Base-by-base conservation (phyloP, 2,888 invertebrate species). In the Meiosimyza platycephala region DNA sequence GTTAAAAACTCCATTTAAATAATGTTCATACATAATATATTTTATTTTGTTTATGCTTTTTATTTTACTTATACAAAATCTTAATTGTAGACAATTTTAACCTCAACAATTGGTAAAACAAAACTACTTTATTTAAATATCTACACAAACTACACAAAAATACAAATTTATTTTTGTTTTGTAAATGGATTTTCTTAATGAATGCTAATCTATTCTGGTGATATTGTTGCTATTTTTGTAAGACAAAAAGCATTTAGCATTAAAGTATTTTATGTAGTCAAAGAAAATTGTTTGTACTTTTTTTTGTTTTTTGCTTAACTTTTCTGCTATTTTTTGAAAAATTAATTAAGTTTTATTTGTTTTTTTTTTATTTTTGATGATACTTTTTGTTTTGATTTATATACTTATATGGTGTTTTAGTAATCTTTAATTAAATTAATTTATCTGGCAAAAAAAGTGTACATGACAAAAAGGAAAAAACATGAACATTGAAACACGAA, bases 381-480 rank as follows among this genome's bases (percentile, higher is more conserved):
- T 57, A 18, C 28, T 22, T 22, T 28, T 40, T 22, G 13, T 57
- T 57, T 40, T 40, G 40, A 40, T 54, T 54, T 54, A n/a, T 57
- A 22, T 57, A 28, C 57, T 22, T 28, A 22, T 22, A 22, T 48
- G 47, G 33, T 62, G 40, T 18, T 63, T 62, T 15, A 62, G 47
- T 40, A 62, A 62, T 15, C 7, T 33, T 40, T 33, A 62, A 33
- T 40, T 47, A 47, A 62, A 62, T 62, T 16, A 47, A 40, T 40
- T 40, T 22, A n/a, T 50, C 22, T 55, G 57, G 47, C 48, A 18
- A 68, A 28, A 48, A 7, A 40, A 40, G 40, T 40, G 40, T 40
- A 40, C 40, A 15, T 48, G 59, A 68, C 68, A 59, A 59, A 68
- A 64, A 57, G 50, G 57, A n/a, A 28, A 50, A 59, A 68, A 57